Conservation (phyloP, 2,113 vertebrate species). For the Anolis carolinensis region DNA sequence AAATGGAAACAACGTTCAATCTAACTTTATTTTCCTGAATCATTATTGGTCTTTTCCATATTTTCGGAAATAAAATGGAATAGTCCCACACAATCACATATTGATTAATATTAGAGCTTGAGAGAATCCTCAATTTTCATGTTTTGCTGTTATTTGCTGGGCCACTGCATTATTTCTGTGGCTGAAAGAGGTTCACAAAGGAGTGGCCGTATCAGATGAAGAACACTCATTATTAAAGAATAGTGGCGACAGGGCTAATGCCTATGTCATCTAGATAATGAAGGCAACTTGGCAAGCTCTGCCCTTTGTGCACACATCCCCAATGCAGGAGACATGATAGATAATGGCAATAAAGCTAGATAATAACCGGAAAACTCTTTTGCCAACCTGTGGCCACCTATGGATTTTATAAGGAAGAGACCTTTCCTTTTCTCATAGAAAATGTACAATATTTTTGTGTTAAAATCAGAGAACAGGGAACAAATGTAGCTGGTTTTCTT, state of each 20-base stretch:
- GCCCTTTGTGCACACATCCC: neutral
- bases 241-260: neutral
- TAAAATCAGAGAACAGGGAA: neutral
- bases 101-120: neutral
- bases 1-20: neutral
- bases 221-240: neutral
- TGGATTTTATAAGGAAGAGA: neutral
- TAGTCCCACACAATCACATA: neutral
- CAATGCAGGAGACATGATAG: neutral
- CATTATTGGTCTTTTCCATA: neutral
- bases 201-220: neutral
- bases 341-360: constrained; percentile 24
- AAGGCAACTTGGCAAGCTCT: constrained; percentile 29
- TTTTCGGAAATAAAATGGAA: neutral
- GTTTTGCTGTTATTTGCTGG: neutral
- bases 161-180: neutral
- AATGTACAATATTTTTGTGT: neutral
- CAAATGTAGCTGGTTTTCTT: neutral
- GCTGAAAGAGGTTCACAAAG: neutral
- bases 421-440: neutral
- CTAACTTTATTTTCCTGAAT: neutral
- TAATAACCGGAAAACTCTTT: neutral
- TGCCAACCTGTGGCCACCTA: neutral
- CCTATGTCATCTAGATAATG: neutral
- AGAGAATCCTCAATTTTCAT: neutral